A percentile compares a stretch with the other conserved stretches of the same genome.
These are phyloP conservation scores for Hemicrepidius hirtus DNA, from an alignment of 2,888 invertebrate genomes.

Conservation along the genomic window DNA sequence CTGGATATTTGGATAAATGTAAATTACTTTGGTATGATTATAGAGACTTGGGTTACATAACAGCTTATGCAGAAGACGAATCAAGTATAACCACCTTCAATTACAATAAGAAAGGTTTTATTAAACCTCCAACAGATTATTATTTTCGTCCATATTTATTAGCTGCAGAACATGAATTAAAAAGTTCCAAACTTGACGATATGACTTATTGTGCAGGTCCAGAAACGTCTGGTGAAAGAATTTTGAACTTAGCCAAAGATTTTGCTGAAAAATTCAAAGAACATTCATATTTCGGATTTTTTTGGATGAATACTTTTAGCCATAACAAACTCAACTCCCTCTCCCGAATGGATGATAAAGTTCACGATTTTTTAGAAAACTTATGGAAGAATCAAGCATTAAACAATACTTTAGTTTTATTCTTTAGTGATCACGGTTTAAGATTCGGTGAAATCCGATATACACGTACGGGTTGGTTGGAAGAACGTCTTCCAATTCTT, in stretches of 20 bases:
- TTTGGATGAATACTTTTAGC: constrained; percentile 88
- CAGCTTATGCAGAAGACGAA: constrained; percentile 89
- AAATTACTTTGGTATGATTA: constrained; percentile 90
- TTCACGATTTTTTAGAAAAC: constrained; percentile 76
- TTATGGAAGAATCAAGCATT: constrained; percentile 75
- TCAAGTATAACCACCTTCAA: constrained; percentile 87
- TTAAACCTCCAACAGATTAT: constrained; percentile 87
- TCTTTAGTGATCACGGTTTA: constrained; percentile 93
- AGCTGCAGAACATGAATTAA: constrained; percentile 80
- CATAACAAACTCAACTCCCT: constrained; percentile 91
- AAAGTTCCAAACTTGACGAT: constrained; percentile 79
- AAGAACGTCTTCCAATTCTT: constrained; percentile 90
- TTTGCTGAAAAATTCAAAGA: too few relatives aligned
- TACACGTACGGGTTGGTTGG: constrained; percentile 90
- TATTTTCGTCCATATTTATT: constrained; percentile 85
- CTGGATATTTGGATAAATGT: constrained; percentile 82
- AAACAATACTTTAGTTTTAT: constrained; percentile 80
- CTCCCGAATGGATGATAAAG: constrained; percentile 81
- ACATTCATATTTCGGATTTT: constrained; percentile 83
- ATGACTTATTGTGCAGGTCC: constrained; percentile 82
- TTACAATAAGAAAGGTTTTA: constrained; percentile 85
- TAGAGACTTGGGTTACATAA: constrained; percentile 82
- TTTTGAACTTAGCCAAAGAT: constrained; percentile 76
- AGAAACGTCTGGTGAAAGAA: constrained; percentile 82
- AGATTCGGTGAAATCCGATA: constrained; percentile 88